phyloP scores from a whole-genome alignment of 2,113 vertebrate genomes.

The Tichodroma muraria region DNA sequence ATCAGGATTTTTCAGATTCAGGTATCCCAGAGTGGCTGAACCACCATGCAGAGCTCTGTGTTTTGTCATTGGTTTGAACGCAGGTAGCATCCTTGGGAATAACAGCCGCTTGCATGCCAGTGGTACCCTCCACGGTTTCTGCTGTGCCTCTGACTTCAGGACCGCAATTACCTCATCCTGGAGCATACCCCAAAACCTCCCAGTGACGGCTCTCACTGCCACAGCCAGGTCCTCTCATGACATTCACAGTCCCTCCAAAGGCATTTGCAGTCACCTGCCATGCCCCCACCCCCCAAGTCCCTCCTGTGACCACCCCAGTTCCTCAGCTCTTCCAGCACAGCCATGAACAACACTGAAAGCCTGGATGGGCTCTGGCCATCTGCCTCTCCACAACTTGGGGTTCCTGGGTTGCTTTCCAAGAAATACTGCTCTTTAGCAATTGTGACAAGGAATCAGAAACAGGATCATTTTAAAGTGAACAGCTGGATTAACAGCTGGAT shows the following conservation, averaged over 20 bases:
- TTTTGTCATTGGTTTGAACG: background rate
- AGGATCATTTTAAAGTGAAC: background rate
- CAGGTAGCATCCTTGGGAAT: background rate
- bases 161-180: background rate
- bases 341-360: background rate
- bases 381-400: background rate
- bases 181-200: background rate
- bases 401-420: background rate
- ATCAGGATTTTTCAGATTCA: background rate
- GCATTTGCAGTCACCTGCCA: background rate
- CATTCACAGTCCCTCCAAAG: background rate
- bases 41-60: background rate
- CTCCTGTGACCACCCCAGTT: background rate
- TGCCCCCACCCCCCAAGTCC: fast-evolving
- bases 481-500: background rate
- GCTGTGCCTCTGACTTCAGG: background rate
- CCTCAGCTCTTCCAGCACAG: background rate
- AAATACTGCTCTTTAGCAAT: background rate
- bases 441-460: background rate
- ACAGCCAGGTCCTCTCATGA: background rate
- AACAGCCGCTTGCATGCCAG: background rate
- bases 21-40: background rate
- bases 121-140: background rate
- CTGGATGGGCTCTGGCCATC: background rate
- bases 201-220: background rate